A percentile compares a stretch with the other conserved stretches of the same genome.
Evolutionary conservation across 2,797 vertebrate genomes (phyloP).

Genomic region (Cetoscarus ocellatus): DNA sequence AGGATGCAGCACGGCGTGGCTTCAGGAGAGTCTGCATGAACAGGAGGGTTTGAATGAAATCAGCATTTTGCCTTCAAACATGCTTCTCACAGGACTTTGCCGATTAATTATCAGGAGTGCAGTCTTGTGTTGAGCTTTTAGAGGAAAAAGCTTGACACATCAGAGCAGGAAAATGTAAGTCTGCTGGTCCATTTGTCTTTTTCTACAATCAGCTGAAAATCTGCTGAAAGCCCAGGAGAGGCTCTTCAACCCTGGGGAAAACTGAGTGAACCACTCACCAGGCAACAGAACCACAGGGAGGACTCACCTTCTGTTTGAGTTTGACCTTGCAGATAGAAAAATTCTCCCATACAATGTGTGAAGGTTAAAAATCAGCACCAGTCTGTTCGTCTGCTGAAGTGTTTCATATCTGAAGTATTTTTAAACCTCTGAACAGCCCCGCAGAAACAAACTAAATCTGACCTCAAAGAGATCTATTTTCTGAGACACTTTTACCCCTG

Average conservation of each 20-base stretch:
- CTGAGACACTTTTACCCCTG: background rate
- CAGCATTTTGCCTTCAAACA: no score
- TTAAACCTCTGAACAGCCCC: slow-evolving; percentile 6
- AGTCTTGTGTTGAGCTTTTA: no score
- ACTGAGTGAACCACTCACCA: slow-evolving; percentile 22
- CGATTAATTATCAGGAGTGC: no score
- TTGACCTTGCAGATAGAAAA: background rate
- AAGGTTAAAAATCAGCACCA: background rate
- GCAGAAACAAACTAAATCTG: background rate
- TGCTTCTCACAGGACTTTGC: background rate
- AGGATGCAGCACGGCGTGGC: no score
- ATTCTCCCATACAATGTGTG: fast-evolving
- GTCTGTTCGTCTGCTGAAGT: background rate
- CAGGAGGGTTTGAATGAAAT: no score
- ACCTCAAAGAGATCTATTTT: slow-evolving; percentile 20
- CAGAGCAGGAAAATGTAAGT: background rate
- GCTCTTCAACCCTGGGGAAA: background rate
- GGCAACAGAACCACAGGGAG: slow-evolving; percentile 1
- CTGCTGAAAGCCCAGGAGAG: slow-evolving; percentile 15
- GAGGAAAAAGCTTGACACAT: background rate
- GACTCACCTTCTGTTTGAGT: background rate
- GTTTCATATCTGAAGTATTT: slow-evolving; percentile 14
- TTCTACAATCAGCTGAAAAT: slow-evolving; percentile 4
- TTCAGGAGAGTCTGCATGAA: no score
- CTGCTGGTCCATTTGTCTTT: background rate